These are phyloP conservation scores for Enteromius mattozi DNA, from an alignment of 2,797 vertebrate species.

Conservation along the genomic window DNA sequence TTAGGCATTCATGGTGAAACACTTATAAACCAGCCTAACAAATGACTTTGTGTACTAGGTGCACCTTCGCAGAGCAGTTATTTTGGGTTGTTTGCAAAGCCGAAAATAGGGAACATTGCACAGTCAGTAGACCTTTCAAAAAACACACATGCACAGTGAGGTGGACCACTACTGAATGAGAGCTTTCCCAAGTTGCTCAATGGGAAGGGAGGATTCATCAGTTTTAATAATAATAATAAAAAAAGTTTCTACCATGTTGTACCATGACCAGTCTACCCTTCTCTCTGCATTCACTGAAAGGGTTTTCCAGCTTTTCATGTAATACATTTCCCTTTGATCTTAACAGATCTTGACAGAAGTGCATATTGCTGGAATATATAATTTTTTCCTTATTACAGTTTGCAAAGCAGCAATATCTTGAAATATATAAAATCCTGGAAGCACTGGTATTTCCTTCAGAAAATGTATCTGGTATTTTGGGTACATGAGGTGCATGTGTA, in stretches of 20 bases:
- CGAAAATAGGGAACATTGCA: neutral
- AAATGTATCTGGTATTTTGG: conserved; percentile 15
- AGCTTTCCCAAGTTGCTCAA: conserved; percentile 6
- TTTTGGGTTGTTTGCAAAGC: conserved; percentile 5
- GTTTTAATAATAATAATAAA: neutral
- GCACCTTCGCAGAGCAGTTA: neutral
- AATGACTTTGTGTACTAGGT: conserved; percentile 1
- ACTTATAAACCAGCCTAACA: conserved; percentile 14
- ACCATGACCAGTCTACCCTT: neutral
- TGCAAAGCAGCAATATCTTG: neutral
- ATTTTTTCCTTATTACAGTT: neutral
- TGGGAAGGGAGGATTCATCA: neutral
- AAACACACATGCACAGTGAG: conserved; percentile 24
- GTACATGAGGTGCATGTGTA: conserved; percentile 10
- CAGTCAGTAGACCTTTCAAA: neutral
- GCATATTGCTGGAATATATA: neutral
- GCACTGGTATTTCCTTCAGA: neutral
- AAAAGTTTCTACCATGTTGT: neutral
- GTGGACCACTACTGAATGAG: neutral
- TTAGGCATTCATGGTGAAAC: neutral
- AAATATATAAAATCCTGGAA: neutral
- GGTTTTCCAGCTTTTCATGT: conserved; percentile 16
- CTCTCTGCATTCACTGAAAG: neutral
- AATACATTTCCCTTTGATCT: conserved; percentile 19
- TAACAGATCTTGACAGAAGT: conserved; percentile 15